Conservation (phyloP, 2,113 vertebrate genomes). For the Xiphias gladius region DNA sequence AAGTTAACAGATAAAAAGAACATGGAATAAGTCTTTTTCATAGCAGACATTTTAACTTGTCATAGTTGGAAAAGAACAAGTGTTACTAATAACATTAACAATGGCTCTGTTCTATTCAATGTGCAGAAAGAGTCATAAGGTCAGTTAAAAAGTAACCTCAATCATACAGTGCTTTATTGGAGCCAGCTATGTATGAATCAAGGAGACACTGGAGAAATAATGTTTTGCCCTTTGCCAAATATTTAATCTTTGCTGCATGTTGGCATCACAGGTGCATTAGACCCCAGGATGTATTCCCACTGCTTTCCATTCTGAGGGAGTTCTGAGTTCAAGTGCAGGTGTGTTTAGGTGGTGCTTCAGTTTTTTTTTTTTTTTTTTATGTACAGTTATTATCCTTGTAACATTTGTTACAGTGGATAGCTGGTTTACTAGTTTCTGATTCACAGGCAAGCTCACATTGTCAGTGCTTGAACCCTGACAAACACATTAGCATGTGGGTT, state of each 20-base stretch:
- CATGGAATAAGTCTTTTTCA: background rate
- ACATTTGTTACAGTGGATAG: background rate
- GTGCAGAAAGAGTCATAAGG: background rate
- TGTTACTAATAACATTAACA: no score
- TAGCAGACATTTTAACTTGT: no score
- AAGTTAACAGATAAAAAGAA: background rate
- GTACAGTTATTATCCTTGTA: background rate
- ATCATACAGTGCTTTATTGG: background rate
- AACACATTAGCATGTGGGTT: background rate
- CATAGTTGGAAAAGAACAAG: no score
- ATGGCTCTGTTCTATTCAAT: background rate
- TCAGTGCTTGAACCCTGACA: background rate
- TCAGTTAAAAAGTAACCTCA: background rate
- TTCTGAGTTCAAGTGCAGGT: background rate
- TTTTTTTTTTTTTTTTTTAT: background rate
- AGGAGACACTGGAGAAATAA: background rate
- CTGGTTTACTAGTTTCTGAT: background rate
- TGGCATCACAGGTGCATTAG: background rate
- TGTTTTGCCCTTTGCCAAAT: background rate
- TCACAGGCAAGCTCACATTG: background rate
- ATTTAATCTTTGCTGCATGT: background rate
- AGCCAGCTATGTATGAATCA: background rate
- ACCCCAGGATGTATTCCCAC: background rate
- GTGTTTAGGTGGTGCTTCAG: conserved; percentile 5
- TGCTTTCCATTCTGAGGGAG: background rate